These are phyloP conservation scores for Mimachlamys varia DNA, from an alignment of 2,888 invertebrate genomes.

Conservation along the genomic window DNA sequence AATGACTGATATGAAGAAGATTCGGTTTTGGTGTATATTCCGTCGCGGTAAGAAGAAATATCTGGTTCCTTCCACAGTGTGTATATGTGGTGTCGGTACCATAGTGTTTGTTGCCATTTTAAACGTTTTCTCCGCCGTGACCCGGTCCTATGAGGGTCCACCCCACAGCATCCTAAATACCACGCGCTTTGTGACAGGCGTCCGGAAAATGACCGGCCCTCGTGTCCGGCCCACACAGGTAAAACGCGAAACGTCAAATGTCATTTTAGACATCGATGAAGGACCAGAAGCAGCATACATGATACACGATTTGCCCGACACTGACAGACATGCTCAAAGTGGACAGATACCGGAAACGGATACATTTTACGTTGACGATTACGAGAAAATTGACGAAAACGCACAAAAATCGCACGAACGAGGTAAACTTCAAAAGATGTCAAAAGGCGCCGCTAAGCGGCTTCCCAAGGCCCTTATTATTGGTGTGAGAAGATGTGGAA, in stretches of 20 bases:
- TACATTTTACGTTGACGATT: constrained; percentile 42
- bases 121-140: not conserved
- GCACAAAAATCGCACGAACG: constrained; percentile 14
- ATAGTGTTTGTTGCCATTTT: constrained; percentile 7
- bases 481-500: constrained; percentile 97
- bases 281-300: constrained; percentile 4
- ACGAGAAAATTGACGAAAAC: constrained; percentile 36
- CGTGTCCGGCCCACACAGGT: not conserved
- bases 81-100: not conserved
- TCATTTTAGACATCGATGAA: not conserved
- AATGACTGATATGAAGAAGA: not conserved
- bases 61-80: not conserved
- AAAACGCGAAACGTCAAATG: constrained; percentile 20
- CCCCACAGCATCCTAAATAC: not conserved
- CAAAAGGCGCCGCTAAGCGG: constrained; percentile 53
- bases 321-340: not conserved
- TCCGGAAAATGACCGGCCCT: not conserved
- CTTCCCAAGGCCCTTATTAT: constrained; percentile 94
- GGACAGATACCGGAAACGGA: constrained; percentile 26
- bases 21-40: constrained; percentile 21
- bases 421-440: constrained; percentile 36
- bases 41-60: constrained; percentile 29
- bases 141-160: not conserved
- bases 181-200: not conserved
- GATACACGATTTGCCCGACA: not conserved